These are phyloP conservation scores for Trypoxylon attenuatum DNA, from an alignment of 2,888 invertebrate genomes.

Conservation along the genomic window DNA sequence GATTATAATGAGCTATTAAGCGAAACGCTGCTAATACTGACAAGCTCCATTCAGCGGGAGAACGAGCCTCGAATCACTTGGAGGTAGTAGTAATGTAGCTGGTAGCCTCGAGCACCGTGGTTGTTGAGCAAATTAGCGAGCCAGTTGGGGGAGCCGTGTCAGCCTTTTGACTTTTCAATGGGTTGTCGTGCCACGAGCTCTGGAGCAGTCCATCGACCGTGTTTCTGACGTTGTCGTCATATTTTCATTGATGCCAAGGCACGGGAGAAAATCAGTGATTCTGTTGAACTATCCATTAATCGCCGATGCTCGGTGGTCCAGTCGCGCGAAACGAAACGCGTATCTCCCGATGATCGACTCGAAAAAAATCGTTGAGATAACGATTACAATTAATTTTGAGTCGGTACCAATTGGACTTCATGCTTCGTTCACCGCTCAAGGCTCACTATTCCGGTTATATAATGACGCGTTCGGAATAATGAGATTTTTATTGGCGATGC, in stretches of 20 bases:
- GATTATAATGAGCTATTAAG: slow-evolving; percentile 72
- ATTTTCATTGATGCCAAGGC: no score
- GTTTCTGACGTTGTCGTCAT: no score
- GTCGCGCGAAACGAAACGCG: no score
- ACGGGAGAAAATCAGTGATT: no score
- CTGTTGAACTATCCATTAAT: no score
- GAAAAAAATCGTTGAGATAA: no score
- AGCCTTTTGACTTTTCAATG: slow-evolving; percentile 13
- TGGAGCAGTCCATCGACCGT: no score
- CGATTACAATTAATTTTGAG: no score
- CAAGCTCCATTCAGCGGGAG: slow-evolving; percentile 60
- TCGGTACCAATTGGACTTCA: no score
- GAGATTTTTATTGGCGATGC: slow-evolving; percentile 1
- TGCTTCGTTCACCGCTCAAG: not conserved
- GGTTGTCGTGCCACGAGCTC: not conserved
- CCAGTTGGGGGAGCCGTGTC: slow-evolving; percentile 34
- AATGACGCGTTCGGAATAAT: slow-evolving; percentile 4
- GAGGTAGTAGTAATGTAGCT: not conserved
- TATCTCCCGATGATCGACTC: no score
- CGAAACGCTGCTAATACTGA: slow-evolving; percentile 64
- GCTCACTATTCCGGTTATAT: slow-evolving; percentile 2
- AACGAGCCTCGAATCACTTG: slow-evolving; percentile 17
- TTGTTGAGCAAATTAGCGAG: slow-evolving; percentile 65
- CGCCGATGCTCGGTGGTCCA: no score
- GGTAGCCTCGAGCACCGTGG: slow-evolving; percentile 39